Conservation (phyloP, 2,888 invertebrate genomes). For the Zhuqinia jingwanae region DNA sequence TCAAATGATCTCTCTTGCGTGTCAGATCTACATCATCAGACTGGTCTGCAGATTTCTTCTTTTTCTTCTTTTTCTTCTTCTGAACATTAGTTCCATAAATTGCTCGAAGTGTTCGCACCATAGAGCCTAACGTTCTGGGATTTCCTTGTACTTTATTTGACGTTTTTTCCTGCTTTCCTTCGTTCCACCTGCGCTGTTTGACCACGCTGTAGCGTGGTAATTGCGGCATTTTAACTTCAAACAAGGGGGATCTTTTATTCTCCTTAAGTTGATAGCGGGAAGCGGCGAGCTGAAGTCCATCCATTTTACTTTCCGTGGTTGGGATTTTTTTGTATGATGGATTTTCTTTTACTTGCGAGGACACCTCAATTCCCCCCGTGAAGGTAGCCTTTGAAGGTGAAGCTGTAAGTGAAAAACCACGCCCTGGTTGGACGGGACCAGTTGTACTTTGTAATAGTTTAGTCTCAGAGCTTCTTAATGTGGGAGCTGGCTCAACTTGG, state of each 20-base stretch:
- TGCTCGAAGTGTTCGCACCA: constrained; percentile 20
- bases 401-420: not conserved
- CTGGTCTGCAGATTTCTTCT: not conserved
- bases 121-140: constrained; percentile 57
- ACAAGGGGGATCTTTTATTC: not conserved
- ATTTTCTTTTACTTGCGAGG: not conserved
- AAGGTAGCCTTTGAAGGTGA: constrained; percentile 18
- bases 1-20: not conserved
- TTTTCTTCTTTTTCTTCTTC: constrained; percentile 19
- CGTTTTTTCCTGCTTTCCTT: too few species aligned
- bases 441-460: not conserved
- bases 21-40: not conserved
- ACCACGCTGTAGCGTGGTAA: not conserved
- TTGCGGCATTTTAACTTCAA: constrained; percentile 40
- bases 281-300: constrained; percentile 11
- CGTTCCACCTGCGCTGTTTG: too few species aligned
- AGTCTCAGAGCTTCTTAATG: not conserved
- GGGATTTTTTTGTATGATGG: not conserved
- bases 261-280: not conserved
- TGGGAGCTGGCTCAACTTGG: not conserved
- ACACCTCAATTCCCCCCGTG: constrained; percentile 21
- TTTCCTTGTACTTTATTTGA: constrained; percentile 33
- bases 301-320: not conserved
- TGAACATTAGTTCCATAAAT: constrained; percentile 22
- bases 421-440: not conserved